phyloP scores from a whole-genome alignment of 1,140 invertebrate species.

The Oscheius sp. region DNA sequence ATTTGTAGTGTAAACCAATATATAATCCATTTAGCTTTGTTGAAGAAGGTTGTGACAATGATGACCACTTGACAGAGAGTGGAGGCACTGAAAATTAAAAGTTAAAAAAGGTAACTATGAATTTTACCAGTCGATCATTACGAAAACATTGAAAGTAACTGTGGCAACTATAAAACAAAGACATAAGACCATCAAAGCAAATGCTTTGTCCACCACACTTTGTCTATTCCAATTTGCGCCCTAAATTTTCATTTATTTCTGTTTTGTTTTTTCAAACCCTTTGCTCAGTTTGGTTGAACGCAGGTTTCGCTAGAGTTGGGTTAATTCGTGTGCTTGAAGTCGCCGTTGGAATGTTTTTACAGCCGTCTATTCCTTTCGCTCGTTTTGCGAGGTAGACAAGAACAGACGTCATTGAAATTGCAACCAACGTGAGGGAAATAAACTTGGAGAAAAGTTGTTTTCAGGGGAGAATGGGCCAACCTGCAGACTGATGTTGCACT shows the following conservation, averaged over 20 bases:
- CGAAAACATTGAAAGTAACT: background rate
- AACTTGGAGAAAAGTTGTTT: background rate
- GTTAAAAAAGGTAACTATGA: no score
- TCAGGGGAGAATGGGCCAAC: background rate
- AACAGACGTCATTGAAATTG: background rate
- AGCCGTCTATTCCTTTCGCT: background rate
- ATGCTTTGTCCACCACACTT: background rate
- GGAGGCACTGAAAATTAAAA: no score
- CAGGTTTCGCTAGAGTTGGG: background rate
- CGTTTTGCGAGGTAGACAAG: background rate
- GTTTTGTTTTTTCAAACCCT: no score
- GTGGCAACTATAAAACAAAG: background rate
- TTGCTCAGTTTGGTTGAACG: no score
- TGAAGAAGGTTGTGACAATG: background rate
- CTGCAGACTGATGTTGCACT: background rate
- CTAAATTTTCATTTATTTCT: no score
- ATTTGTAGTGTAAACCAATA: background rate
- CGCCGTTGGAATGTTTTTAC: background rate
- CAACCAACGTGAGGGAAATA: background rate
- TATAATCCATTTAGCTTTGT: conserved; percentile 1
- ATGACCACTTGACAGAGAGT: background rate
- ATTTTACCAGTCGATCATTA: background rate
- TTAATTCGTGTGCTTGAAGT: background rate
- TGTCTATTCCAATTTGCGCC: no score
- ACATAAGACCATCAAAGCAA: background rate